Evolutionary conservation across 2,113 vertebrate species (phyloP).

Genomic region (Melanerpes aurifrons): DNA sequence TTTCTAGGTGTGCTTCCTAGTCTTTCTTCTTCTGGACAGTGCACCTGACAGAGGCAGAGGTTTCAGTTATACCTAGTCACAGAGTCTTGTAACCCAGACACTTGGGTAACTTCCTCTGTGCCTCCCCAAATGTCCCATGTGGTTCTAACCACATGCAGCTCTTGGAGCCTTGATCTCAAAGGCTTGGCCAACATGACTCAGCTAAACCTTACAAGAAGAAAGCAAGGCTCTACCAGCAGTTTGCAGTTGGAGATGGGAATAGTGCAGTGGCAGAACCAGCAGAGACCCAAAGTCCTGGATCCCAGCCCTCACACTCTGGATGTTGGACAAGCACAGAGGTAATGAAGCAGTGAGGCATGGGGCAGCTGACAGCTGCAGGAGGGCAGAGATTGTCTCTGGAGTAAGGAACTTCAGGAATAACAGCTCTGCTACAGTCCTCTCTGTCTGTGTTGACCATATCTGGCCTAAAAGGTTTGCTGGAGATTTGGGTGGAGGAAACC

Average conservation of each 20-base stretch:
- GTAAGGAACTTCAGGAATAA: background rate
- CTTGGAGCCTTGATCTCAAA: background rate
- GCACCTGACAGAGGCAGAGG: background rate
- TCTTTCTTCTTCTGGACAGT: background rate
- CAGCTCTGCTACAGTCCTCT: background rate
- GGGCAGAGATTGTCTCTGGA: background rate
- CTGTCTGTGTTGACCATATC: background rate
- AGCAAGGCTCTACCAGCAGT: background rate
- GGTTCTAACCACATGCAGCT: constrained; percentile 18
- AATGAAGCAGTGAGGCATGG: background rate
- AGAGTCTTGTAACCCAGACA: constrained; percentile 8
- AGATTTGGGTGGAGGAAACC: too few species aligned
- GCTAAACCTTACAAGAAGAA: background rate
- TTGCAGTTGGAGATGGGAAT: background rate
- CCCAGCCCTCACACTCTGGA: background rate
- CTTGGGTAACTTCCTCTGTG: background rate
- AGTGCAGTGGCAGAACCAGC: background rate
- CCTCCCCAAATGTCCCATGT: background rate
- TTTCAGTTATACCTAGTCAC: background rate
- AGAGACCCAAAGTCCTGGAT: background rate
- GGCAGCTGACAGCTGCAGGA: background rate
- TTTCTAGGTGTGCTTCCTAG: background rate
- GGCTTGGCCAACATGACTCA: background rate
- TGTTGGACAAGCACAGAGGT: background rate
- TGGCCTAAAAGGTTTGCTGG: background rate